A percentile compares a stretch with the other conserved stretches of the same genome.
These are phyloP conservation scores for Protomyctophum bolini DNA, from an alignment of 2,113 vertebrate genomes.

Conservation along the genomic window DNA sequence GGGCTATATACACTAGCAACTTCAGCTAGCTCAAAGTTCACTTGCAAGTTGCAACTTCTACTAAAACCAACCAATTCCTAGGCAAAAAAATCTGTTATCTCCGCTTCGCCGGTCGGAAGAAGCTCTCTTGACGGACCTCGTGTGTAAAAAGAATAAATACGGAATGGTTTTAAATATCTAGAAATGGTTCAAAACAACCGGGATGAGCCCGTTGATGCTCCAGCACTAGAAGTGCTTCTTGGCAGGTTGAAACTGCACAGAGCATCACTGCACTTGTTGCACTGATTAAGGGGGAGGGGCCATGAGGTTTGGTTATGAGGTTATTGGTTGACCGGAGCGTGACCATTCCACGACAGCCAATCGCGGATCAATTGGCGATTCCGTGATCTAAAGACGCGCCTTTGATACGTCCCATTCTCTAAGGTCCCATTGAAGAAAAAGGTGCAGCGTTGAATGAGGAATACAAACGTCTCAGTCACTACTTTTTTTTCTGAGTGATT, in stretches of 20 bases:
- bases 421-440: constrained; percentile 33
- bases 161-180: neutral
- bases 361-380: neutral
- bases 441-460: neutral
- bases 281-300: constrained; percentile 40
- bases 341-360: constrained; percentile 53
- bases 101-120: constrained; percentile 26
- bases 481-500: neutral
- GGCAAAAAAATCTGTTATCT: constrained; percentile 13
- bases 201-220: constrained; percentile 5
- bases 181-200: neutral
- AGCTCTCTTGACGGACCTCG: neutral
- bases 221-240: constrained; percentile 38
- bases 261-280: constrained; percentile 82
- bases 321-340: constrained; percentile 54
- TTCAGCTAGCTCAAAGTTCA: constrained; percentile 44
- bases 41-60: constrained; percentile 47
- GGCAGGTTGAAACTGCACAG: constrained; percentile 12
- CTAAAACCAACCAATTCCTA: neutral
- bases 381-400: constrained; percentile 32
- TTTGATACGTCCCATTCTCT: neutral
- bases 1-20: constrained; percentile 47
- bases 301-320: neutral
- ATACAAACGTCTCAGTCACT: neutral
- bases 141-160: neutral